These are phyloP conservation scores for Lampropteryx suffumata DNA, from an alignment of 2,888 invertebrate species.

Conservation along the genomic window DNA sequence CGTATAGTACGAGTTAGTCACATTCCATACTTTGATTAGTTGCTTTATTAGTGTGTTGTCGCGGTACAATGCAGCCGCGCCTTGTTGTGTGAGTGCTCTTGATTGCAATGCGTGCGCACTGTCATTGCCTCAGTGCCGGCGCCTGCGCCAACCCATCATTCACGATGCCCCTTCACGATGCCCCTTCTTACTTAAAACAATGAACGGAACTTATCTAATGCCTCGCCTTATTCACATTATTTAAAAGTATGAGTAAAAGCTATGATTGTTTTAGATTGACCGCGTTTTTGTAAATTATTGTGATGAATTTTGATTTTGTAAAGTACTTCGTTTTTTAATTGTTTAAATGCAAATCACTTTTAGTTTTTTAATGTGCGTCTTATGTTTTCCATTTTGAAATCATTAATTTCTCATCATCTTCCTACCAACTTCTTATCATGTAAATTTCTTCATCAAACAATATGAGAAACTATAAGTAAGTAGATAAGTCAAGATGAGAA, in stretches of 20 bases:
- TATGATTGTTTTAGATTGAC: too few species aligned
- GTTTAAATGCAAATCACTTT: too few species aligned
- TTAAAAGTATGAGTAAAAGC: slow-evolving; percentile 1
- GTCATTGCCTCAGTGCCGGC: slow-evolving; percentile 61
- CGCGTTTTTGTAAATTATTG: too few species aligned
- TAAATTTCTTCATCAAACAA: too few species aligned
- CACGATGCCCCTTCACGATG: slow-evolving; percentile 11
- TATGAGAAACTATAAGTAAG: too few species aligned
- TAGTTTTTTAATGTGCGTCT: too few species aligned
- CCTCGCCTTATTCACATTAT: slow-evolving; percentile 37
- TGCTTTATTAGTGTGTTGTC: slow-evolving; percentile 18
- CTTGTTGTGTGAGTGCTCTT: slow-evolving; percentile 47
- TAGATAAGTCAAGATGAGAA: background rate
- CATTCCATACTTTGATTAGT: slow-evolving; percentile 15
- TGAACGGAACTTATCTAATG: slow-evolving; percentile 64
- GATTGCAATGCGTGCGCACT: slow-evolving; percentile 67
- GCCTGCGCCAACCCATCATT: slow-evolving; percentile 28
- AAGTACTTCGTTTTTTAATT: too few species aligned
- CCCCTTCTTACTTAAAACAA: slow-evolving; percentile 65
- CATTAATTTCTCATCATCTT: too few species aligned
- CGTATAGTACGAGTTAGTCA: background rate
- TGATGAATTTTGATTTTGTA: too few species aligned
- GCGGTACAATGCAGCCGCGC: slow-evolving; percentile 27
- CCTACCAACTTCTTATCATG: too few species aligned
- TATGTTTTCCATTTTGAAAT: too few species aligned